Conservation (phyloP, 2,888 invertebrate species). For the Quadroppia sp. region DNA sequence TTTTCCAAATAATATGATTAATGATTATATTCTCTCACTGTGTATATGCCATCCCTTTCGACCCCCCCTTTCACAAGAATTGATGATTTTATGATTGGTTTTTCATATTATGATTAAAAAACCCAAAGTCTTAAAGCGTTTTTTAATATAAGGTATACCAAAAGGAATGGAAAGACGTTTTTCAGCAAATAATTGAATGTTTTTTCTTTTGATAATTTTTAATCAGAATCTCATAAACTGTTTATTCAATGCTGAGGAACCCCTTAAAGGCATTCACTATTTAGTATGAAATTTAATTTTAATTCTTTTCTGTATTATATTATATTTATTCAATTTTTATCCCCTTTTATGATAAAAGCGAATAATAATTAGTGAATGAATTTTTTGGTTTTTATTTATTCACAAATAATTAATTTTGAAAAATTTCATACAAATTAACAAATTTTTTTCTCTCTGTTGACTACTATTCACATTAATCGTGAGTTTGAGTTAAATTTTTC, state of each 20-base stretch:
- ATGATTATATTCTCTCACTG: background rate
- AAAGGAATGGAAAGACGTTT: background rate
- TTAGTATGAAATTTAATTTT: background rate
- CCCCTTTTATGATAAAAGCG: background rate
- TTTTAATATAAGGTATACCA: too few relatives aligned
- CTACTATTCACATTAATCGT: background rate
- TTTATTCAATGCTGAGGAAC: background rate
- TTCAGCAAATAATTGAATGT: background rate
- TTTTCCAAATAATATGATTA: conserved; percentile 31
- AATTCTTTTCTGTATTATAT: background rate
- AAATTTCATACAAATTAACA: background rate
- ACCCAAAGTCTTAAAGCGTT: background rate
- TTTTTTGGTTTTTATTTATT: background rate
- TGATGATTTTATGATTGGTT: conserved; percentile 1
- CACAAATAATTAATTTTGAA: background rate
- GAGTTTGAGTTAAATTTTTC: background rate
- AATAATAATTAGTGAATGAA: background rate
- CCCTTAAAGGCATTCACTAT: background rate
- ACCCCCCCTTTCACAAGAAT: background rate
- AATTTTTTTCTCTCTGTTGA: background rate
- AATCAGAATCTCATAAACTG: background rate
- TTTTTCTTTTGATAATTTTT: background rate
- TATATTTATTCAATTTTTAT: background rate
- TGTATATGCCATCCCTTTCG: background rate
- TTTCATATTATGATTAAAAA: background rate